Conservation (phyloP, 2,797 vertebrate species). For the Betta splendens region DNA sequence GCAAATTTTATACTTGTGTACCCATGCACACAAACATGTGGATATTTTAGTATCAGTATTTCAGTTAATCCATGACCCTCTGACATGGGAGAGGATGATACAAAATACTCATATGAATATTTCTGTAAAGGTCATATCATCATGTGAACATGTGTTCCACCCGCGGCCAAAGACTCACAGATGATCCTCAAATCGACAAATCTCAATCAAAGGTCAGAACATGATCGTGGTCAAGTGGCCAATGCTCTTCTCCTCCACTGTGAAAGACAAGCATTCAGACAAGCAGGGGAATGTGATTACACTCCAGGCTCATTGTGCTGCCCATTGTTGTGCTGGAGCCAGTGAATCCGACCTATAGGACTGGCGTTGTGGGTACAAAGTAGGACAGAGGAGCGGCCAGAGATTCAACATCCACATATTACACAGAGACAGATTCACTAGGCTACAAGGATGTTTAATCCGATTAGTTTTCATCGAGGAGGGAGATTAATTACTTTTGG, state of each 20-base stretch:
- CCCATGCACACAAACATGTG: too few species aligned
- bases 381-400: constrained; percentile 30
- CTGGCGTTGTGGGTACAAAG: constrained; percentile 31
- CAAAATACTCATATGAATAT: constrained; percentile 36
- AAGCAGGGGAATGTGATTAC: constrained; percentile 62
- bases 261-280: constrained; percentile 65
- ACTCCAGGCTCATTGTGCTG: constrained; percentile 37
- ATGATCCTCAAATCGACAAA: constrained; percentile 58
- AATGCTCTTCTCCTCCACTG: constrained; percentile 27
- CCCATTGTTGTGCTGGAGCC: constrained; percentile 46
- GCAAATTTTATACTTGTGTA: too few species aligned
- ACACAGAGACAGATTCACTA: constrained; percentile 65
- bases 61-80: constrained; percentile 25
- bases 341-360: constrained; percentile 45
- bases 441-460: constrained; percentile 74
- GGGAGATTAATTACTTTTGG: constrained; percentile 81
- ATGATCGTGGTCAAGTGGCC: constrained; percentile 45
- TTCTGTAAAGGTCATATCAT: constrained; percentile 71
- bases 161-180: constrained; percentile 57
- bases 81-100: constrained; percentile 14
- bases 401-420: constrained; percentile 36
- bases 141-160: constrained; percentile 70
- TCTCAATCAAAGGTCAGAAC: constrained; percentile 57
- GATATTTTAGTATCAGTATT: constrained; percentile 29
- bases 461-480: constrained; percentile 75